These are phyloP conservation scores for Ceratosolen solmsi DNA, from an alignment of 1,140 invertebrate species.

Conservation along the genomic window DNA sequence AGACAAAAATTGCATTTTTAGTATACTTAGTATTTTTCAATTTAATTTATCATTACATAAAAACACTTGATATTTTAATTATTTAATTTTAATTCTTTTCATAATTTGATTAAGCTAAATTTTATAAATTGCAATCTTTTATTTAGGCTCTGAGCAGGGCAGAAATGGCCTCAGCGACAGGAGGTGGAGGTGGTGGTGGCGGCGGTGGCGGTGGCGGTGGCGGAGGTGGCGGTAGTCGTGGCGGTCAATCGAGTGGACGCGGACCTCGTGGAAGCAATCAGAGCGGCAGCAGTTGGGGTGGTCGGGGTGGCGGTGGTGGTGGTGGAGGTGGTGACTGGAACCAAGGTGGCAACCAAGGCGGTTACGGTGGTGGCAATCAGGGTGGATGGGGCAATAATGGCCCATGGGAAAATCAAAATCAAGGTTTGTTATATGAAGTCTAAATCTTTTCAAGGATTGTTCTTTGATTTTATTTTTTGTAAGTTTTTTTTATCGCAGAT, in stretches of 20 bases:
- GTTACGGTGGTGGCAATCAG: slow-evolving; percentile 73
- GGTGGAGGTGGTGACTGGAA: slow-evolving; percentile 69
- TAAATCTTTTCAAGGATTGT: too few species aligned
- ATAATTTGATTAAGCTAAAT: too few species aligned
- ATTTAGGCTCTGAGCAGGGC: slow-evolving; percentile 67
- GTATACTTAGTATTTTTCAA: too few species aligned
- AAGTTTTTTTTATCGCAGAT: slow-evolving; percentile 14
- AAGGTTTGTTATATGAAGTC: slow-evolving; percentile 64
- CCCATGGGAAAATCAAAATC: slow-evolving; percentile 72
- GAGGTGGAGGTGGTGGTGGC: slow-evolving; percentile 65
- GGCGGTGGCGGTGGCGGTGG: slow-evolving; percentile 65
- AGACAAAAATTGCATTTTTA: too few species aligned
- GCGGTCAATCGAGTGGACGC: slow-evolving; percentile 64
- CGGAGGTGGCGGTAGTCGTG: slow-evolving; percentile 63
- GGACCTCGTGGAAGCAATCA: slow-evolving; percentile 69
- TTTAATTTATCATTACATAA: too few species aligned
- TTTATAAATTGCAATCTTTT: too few species aligned
- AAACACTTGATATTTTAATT: too few species aligned
- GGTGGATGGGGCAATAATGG: slow-evolving; percentile 68
- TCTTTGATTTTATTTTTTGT: neutral
- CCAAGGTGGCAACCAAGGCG: slow-evolving; percentile 71
- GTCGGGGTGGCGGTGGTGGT: slow-evolving; percentile 67
- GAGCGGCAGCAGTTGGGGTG: slow-evolving; percentile 63
- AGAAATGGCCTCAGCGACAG: slow-evolving; percentile 69
- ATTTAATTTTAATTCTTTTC: too few species aligned